A percentile compares a stretch with the other conserved stretches of the same genome.
These are phyloP conservation scores for Streblospio benedicti DNA, from an alignment of 1,140 invertebrate species.

Conservation along the genomic window DNA sequence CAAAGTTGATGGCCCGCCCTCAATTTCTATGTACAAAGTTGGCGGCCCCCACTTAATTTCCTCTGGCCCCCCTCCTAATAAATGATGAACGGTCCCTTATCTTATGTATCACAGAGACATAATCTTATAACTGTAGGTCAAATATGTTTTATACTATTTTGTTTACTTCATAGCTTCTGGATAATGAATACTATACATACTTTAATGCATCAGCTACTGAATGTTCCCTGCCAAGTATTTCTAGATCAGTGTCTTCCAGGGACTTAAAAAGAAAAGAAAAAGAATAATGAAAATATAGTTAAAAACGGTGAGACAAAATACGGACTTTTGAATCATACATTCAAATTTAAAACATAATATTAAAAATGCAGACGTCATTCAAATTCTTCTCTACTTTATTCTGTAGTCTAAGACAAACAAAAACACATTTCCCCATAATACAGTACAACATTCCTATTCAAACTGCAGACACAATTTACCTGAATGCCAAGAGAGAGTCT, in stretches of 20 bases:
- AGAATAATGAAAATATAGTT: not conserved
- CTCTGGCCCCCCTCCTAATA: not conserved
- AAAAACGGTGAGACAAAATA: not conserved
- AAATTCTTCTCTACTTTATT: too few species aligned
- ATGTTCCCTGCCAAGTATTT: conserved; percentile 33
- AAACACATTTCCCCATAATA: too few species aligned
- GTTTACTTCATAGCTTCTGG: too few species aligned
- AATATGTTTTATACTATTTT: conserved; percentile 23
- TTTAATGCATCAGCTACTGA: conserved; percentile 27
- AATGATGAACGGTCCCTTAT: not conserved
- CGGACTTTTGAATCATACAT: not conserved
- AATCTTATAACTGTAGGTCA: not conserved
- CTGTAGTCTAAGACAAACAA: too few species aligned
- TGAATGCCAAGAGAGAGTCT: conserved; percentile 36
- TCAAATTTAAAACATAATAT: too few species aligned
- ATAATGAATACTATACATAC: too few species aligned
- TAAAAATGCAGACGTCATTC: too few species aligned
- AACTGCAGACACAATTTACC: conserved; percentile 14
- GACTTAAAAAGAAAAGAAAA: conserved; percentile 22
- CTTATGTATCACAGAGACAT: not conserved
- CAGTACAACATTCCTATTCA: not conserved
- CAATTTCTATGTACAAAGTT: too few species aligned
- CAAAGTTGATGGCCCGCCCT: too few species aligned
- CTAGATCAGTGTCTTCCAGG: conserved; percentile 21
- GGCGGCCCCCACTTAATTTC: too few species aligned